Percentiles rank a stretch among this genome's conserved stretches.
phyloP scores from a whole-genome alignment of 1,140 invertebrate species.

The Atta colombica region DNA sequence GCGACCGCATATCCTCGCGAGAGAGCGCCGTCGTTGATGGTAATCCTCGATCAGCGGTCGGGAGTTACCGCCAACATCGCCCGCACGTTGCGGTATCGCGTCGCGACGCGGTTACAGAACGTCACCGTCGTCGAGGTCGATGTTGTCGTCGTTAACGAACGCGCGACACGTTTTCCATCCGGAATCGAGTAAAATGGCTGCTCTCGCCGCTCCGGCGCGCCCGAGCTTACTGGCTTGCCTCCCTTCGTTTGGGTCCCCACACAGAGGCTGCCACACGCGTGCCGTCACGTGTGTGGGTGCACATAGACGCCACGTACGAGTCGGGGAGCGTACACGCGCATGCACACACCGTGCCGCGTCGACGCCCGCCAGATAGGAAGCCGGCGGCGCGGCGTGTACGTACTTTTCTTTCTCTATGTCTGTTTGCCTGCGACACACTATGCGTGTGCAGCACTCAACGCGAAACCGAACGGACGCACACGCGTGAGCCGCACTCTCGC shows the following conservation, averaged over 20 bases:
- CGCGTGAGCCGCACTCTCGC: slow-evolving; percentile 65
- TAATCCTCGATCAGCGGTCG: slow-evolving; percentile 19
- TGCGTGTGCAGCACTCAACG: slow-evolving; percentile 65
- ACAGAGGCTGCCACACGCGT: slow-evolving; percentile 81
- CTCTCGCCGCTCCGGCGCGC: slow-evolving; percentile 86
- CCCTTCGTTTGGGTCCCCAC: slow-evolving; percentile 85
- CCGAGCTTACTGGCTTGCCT: slow-evolving; percentile 86
- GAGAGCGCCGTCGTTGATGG: slow-evolving; percentile 25
- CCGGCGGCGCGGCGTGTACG: not conserved
- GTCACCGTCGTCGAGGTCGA: slow-evolving; percentile 18
- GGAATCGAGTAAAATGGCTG: slow-evolving; percentile 86
- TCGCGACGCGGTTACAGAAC: not conserved
- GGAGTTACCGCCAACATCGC: not conserved
- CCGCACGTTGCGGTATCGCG: not conserved
- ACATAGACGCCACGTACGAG: slow-evolving; percentile 70
- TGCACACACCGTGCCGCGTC: slow-evolving; percentile 67
- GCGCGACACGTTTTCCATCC: slow-evolving; percentile 71
- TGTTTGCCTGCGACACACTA: slow-evolving; percentile 29
- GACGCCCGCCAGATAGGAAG: slow-evolving; percentile 64
- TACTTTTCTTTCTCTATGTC: not conserved
- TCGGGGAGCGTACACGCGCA: slow-evolving; percentile 70
- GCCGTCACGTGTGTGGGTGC: slow-evolving; percentile 68
- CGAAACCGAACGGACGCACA: slow-evolving; percentile 67
- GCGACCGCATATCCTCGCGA: slow-evolving; percentile 51
- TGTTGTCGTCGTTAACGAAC: slow-evolving; percentile 39